A percentile compares a stretch with the other conserved stretches of the same genome.
Evolutionary conservation across 2,888 invertebrate genomes (phyloP).

Genomic region (Acleris literana): DNA sequence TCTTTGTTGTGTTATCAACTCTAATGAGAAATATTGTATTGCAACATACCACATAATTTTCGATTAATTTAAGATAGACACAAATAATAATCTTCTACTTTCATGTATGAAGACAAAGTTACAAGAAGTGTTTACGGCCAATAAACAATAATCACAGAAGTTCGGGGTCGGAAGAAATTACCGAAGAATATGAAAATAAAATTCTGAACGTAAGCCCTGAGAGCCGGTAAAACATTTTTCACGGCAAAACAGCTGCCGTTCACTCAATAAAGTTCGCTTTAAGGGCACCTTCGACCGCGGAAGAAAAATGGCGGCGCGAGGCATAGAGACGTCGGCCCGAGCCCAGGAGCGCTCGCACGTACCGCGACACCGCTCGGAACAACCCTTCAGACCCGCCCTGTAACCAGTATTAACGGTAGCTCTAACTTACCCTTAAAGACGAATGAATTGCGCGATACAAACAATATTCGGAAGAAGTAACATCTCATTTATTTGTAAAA

Average conservation of each 20-base stretch:
- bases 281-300: slow-evolving; percentile 57
- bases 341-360: slow-evolving; percentile 32
- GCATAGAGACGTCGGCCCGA: slow-evolving; percentile 43
- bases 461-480: background rate
- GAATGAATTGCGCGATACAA: slow-evolving; percentile 2
- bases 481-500: slow-evolving; percentile 11
- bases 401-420: slow-evolving; percentile 50
- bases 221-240: slow-evolving; percentile 57
- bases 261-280: slow-evolving; percentile 67
- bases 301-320: slow-evolving; percentile 51
- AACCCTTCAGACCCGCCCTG: slow-evolving; percentile 45
- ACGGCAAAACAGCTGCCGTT: slow-evolving; percentile 60
- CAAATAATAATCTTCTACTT: background rate
- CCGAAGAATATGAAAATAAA: slow-evolving; percentile 33
- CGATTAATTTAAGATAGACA: too few species aligned
- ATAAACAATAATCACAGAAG: slow-evolving; percentile 28
- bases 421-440: slow-evolving; percentile 30
- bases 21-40: slow-evolving; percentile 50
- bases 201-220: slow-evolving; percentile 42
- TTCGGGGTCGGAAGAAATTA: slow-evolving; percentile 18
- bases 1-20: slow-evolving; percentile 62
- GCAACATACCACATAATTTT: too few species aligned
- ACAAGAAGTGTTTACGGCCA: slow-evolving; percentile 4
- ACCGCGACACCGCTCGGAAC: slow-evolving; percentile 51
- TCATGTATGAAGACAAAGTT: slow-evolving; percentile 5